A percentile compares a stretch with the other conserved stretches of the same genome.
Evolutionary conservation across 2,888 invertebrate species (phyloP).

Genomic region (Eupithecia insigniata): DNA sequence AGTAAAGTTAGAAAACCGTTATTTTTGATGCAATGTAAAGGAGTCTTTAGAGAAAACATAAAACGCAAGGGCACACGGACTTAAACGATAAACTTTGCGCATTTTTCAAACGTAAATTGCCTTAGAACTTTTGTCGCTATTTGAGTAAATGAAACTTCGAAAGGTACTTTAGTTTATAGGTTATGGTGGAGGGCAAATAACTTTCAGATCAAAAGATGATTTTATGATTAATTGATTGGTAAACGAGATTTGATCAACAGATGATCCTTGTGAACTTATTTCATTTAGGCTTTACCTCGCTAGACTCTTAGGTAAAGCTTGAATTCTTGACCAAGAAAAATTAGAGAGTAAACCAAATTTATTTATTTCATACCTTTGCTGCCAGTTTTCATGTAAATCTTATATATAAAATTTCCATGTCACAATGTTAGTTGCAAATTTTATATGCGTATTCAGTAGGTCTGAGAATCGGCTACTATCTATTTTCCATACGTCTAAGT

Average conservation of each 20-base stretch:
- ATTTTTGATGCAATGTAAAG: not conserved
- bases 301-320: too few relatives aligned
- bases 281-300: not conserved
- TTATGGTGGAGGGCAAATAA: not conserved
- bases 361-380: too few relatives aligned
- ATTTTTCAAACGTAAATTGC: slow-evolving; percentile 68
- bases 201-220: not conserved
- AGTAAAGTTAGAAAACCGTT: not conserved
- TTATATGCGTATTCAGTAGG: too few relatives aligned
- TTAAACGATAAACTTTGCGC: slow-evolving; percentile 70
- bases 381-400: too few relatives aligned
- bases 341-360: too few relatives aligned
- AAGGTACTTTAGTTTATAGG: slow-evolving; percentile 16
- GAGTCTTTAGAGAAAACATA: slow-evolving; percentile 49
- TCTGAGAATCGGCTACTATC: too few relatives aligned
- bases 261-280: not conserved
- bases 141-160: slow-evolving; percentile 28
- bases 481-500: too few relatives aligned
- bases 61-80: slow-evolving; percentile 61
- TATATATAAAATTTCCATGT: too few relatives aligned
- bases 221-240: not conserved
- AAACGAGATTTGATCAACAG: not conserved
- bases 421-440: too few relatives aligned
- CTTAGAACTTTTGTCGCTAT: slow-evolving; percentile 54
- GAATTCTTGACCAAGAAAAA: too few relatives aligned